phyloP scores from a whole-genome alignment of 2,888 invertebrate species.

The Leptinotarsa haldemani region DNA sequence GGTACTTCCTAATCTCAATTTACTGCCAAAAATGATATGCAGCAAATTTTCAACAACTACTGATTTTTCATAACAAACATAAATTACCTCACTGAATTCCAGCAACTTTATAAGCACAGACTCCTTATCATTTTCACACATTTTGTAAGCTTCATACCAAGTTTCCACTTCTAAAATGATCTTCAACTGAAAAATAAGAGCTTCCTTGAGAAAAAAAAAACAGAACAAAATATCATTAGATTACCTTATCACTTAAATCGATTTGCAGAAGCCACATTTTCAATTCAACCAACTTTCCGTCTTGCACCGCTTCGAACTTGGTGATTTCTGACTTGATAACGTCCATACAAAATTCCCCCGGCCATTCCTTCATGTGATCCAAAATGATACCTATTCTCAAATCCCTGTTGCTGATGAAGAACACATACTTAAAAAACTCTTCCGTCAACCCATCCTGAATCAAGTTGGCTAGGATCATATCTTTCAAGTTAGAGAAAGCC shows the following conservation, averaged over 20 bases:
- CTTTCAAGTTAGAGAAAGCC: slow-evolving; percentile 70
- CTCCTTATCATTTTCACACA: slow-evolving; percentile 69
- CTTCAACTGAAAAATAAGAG: slow-evolving; percentile 66
- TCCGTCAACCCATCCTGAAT: slow-evolving; percentile 68
- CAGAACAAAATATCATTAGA: slow-evolving; percentile 12
- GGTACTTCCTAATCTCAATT: too few relatives aligned
- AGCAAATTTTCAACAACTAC: too few relatives aligned
- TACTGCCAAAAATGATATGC: too few relatives aligned
- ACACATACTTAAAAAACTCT: slow-evolving; percentile 69
- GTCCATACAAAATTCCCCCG: slow-evolving; percentile 69
- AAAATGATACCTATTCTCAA: slow-evolving; percentile 69
- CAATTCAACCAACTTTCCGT: slow-evolving; percentile 61
- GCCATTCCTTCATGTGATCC: slow-evolving; percentile 70
- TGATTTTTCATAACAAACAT: slow-evolving; percentile 41
- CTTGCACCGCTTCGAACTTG: slow-evolving; percentile 61
- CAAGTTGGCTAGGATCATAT: slow-evolving; percentile 72
- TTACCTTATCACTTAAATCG: slow-evolving; percentile 73
- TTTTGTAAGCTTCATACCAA: slow-evolving; percentile 73
- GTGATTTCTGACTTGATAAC: slow-evolving; percentile 68
- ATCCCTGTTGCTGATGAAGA: slow-evolving; percentile 68
- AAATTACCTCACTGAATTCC: slow-evolving; percentile 54
- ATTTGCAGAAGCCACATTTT: slow-evolving; percentile 73
- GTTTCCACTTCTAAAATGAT: slow-evolving; percentile 69
- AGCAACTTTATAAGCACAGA: slow-evolving; percentile 54
- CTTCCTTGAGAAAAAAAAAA: not conserved